Base-by-base conservation (phyloP, 2,113 vertebrate species). In the Corythaeola cristata region DNA sequence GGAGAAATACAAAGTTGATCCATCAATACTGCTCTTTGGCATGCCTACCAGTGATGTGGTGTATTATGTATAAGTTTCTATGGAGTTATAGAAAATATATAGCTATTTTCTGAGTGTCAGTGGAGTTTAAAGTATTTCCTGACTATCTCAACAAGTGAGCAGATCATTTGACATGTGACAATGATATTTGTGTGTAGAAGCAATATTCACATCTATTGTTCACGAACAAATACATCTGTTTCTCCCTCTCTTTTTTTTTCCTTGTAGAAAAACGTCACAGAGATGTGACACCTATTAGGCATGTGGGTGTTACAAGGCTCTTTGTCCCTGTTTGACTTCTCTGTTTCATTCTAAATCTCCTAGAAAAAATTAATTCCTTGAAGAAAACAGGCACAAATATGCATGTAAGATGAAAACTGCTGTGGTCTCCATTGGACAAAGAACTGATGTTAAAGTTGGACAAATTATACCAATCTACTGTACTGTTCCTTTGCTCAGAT, bases 1-100 rank as follows among this genome's bases (percentile, higher is more conserved):
- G 63, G 74, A 96, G 64, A 94, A n/a, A 62, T 3, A 83, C 63
- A 74, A 78, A 89, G 74, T 3, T 92, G 64, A 96, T 95, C 93
- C 80, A 68, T 93, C 90, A 82, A 32, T 77, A 41, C 63, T 96
- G 68, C 33, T 84, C 78, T 37, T 62, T n/a, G n/a, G 17, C 47
- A 71, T 0, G 0, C 47, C 59, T 24, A 71, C 49, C 84, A 68
- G 30, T 33, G 72, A 72, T 32, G 56, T 64, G 39, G 15, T 69
- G 45, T 35, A 32, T 86, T 85, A 23, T 11, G 32, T 23, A 47
- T 47, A 66, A 69, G 18, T 71, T 90, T 86, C 79, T 85, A 17
- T 23, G 15, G 47, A 90, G 85, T 89, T 64, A 39, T 2, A 74
- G 73, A 67, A 88, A 74, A 79, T 44, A 74, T 28, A 74, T 22